Evolutionary conservation across 2,888 invertebrate genomes (phyloP).

Genomic region (Pandemis cinnamomeana): DNA sequence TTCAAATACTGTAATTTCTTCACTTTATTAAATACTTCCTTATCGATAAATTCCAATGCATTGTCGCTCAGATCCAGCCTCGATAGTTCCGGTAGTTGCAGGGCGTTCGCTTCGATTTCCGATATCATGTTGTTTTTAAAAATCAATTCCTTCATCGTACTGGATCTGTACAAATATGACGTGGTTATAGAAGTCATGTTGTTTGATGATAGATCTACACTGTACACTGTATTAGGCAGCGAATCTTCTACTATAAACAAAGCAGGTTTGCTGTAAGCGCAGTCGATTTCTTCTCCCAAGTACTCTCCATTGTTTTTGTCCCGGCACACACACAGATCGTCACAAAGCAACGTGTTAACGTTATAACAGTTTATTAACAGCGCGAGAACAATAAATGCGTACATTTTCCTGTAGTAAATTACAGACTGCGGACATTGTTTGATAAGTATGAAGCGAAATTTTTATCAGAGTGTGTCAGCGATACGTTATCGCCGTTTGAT

Average conservation of each 20-base stretch:
- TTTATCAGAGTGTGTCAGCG: constrained; percentile 52
- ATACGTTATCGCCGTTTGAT: constrained; percentile 65
- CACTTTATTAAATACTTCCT: constrained; percentile 66
- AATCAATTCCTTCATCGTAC: constrained; percentile 58
- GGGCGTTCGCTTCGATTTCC: constrained; percentile 58
- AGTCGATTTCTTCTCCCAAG: constrained; percentile 63
- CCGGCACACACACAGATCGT: constrained; percentile 60
- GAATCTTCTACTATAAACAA: constrained; percentile 53
- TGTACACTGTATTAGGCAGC: constrained; percentile 59
- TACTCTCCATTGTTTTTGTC: constrained; percentile 58
- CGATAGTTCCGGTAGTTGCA: constrained; percentile 65
- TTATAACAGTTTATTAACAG: constrained; percentile 43
- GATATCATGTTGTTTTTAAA: constrained; percentile 65
- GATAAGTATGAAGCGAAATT: constrained; percentile 45
- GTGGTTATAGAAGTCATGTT: constrained; percentile 58
- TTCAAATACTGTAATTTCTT: constrained; percentile 74
- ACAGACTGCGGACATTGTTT: constrained; percentile 38
- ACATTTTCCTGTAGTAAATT: constrained; percentile 53
- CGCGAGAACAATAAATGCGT: constrained; percentile 42
- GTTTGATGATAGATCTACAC: constrained; percentile 69
- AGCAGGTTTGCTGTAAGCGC: constrained; percentile 56
- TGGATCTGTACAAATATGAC: constrained; percentile 58
- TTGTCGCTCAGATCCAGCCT: constrained; percentile 75
- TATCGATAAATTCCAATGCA: constrained; percentile 64
- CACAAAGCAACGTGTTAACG: constrained; percentile 62